Conservation (phyloP, 2,113 vertebrate species). For the Okapia johnstoni region DNA sequence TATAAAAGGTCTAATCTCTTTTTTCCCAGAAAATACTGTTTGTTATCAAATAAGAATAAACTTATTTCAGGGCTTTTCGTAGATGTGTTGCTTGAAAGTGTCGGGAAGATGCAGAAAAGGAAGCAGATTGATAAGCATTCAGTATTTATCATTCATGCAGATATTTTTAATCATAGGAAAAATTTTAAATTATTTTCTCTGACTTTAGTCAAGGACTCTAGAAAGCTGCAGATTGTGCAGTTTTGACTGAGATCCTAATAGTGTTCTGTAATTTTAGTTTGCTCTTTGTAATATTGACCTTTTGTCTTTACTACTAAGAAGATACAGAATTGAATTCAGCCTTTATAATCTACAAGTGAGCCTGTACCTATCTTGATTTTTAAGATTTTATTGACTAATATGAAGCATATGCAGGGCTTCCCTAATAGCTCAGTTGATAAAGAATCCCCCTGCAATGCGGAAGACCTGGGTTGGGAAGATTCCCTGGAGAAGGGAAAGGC, state of each 20-base stretch:
- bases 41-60: conserved; percentile 33
- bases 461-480: background rate
- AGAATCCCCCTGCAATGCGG: background rate
- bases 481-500: background rate
- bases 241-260: conserved; percentile 37
- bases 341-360: background rate
- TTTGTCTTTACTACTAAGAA: conserved; percentile 40
- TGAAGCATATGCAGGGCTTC: background rate
- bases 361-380: background rate
- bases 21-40: background rate
- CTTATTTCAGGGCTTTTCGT: background rate
- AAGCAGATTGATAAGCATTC: conserved; percentile 50
- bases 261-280: conserved; percentile 54
- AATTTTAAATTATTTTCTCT: conserved; percentile 50
- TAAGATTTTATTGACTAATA: background rate
- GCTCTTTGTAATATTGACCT: conserved; percentile 29
- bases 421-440: background rate
- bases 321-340: conserved; percentile 6
- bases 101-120: conserved; percentile 48
- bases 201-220: conserved; percentile 38
- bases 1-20: conserved; percentile 33
- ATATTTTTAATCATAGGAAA: conserved; percentile 51
- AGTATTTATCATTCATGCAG: conserved; percentile 52
- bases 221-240: conserved; percentile 13
- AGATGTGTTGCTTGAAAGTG: conserved; percentile 48